These are phyloP conservation scores for Hyperoplus lanceolatus DNA, from an alignment of 2,797 vertebrate species.

Conservation along the genomic window DNA sequence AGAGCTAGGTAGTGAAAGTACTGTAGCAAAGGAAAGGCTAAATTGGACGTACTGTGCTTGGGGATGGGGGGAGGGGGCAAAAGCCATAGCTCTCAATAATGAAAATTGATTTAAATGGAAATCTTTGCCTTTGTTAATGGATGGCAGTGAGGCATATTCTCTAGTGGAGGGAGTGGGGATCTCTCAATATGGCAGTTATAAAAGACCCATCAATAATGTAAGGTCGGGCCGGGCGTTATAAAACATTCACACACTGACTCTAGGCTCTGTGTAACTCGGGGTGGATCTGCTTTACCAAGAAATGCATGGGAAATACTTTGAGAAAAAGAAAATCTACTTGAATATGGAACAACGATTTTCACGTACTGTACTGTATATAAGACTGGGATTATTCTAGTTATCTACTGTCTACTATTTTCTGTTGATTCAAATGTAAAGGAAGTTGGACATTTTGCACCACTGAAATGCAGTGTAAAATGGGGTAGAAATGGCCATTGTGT, in stretches of 20 bases:
- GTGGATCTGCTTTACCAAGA: slow-evolving; percentile 47
- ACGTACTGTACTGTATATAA: slow-evolving; percentile 11
- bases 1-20: slow-evolving; percentile 11
- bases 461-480: slow-evolving; percentile 17
- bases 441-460: slow-evolving; percentile 39
- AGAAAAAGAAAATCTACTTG: slow-evolving; percentile 46
- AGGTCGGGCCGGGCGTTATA: slow-evolving; percentile 57
- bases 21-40: slow-evolving; percentile 9
- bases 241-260: slow-evolving; percentile 80
- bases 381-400: slow-evolving; percentile 28
- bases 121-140: slow-evolving; percentile 79
- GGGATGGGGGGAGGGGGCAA: slow-evolving; percentile 13
- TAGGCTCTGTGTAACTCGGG: slow-evolving; percentile 53
- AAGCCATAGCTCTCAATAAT: slow-evolving; percentile 55
- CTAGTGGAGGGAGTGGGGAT: slow-evolving; percentile 72
- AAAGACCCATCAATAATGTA: slow-evolving; percentile 85
- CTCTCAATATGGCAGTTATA: slow-evolving; percentile 81
- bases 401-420: slow-evolving; percentile 10
- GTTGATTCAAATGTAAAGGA: slow-evolving; percentile 43
- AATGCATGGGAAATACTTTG: slow-evolving; percentile 46
- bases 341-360: slow-evolving; percentile 50
- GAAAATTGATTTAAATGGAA: slow-evolving; percentile 79
- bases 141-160: slow-evolving; percentile 76
- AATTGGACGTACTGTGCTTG: slow-evolving; percentile 30
- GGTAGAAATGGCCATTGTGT: slow-evolving; percentile 33